Base-by-base conservation (phyloP, 2,797 vertebrate genomes). In the Spheniscus humboldti region DNA sequence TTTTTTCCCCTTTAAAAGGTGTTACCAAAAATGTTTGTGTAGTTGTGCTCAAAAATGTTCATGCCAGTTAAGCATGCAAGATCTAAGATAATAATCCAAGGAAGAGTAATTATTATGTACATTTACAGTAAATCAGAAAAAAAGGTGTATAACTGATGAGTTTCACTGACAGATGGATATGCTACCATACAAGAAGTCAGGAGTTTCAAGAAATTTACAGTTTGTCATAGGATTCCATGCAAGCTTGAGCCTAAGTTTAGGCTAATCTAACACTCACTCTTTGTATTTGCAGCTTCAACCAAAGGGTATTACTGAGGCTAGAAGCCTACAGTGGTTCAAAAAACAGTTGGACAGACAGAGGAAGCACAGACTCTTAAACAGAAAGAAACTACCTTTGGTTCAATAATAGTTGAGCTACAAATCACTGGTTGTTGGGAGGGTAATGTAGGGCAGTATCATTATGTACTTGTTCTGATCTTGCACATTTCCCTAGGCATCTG, bases 71-170 rank as follows among this genome's bases (percentile, higher is more conserved):
- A 52, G 3, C 18, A 10, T 8, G 25, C 9, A 52, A 81, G 30
- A 74, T 12, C 3, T 19, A 50, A 64, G 14, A 57, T 45, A 33
- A 20, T 57, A 66, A 59, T 25, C 15, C 19, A 90, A 69, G 19
- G 9, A 57, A 66, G 27, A 64, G 17, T 18, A 45, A 48, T 56
- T 11, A 5, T 52, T 11, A 43, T 33, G 27, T 53, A 62, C 6
- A 17, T 43, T 76, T 47, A 59, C 12, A 72, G 33, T 47, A 41
- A 83, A 77, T 35, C 6, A 81, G 27, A 52, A 50, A 62, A 69
- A 55, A 39, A 48, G 2, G 0, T 4, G 4, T 37, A 6, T 31
- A 73, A 72, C 24, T 31, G 30, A 6, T 0, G 2, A 55, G 39
- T 71, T 50, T 74, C 52, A 23, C 48, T 39, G n/a, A 41, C 43